Evolutionary conservation across 2,888 invertebrate genomes (phyloP).

Genomic region (Zonitis immaculata): DNA sequence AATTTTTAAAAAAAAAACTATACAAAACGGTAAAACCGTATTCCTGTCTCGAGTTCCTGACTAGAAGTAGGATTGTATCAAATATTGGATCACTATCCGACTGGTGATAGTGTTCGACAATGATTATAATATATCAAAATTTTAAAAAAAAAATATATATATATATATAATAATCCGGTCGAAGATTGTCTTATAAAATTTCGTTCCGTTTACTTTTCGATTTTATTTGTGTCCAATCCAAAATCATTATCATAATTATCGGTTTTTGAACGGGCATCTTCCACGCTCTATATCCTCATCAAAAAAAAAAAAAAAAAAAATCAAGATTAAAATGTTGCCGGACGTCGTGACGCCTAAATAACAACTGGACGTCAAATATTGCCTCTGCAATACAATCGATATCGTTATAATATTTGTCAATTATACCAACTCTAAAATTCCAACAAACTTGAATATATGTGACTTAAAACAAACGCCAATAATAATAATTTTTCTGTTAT

Average conservation of each 20-base stretch:
- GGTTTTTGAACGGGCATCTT: slow-evolving; percentile 31
- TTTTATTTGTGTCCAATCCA: too few species aligned
- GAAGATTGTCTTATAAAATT: too few species aligned
- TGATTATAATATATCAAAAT: neutral
- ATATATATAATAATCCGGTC: slow-evolving; percentile 17
- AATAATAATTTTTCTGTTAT: too few species aligned
- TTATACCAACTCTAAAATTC: slow-evolving; percentile 14
- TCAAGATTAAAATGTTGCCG: slow-evolving; percentile 23
- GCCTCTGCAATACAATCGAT: slow-evolving; percentile 22
- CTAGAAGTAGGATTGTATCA: slow-evolving; percentile 41
- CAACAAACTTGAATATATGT: neutral
- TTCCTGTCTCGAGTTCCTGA: slow-evolving; percentile 50
- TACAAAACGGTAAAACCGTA: slow-evolving; percentile 32
- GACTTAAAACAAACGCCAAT: neutral
- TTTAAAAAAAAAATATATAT: too few species aligned
- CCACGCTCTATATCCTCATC: slow-evolving; percentile 31
- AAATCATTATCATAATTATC: slow-evolving; percentile 23
- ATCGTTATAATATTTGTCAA: slow-evolving; percentile 20
- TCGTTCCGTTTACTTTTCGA: too few species aligned
- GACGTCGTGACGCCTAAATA: slow-evolving; percentile 23
- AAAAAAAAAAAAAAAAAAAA: too few species aligned
- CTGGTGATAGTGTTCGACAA: slow-evolving; percentile 17
- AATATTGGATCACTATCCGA: slow-evolving; percentile 25
- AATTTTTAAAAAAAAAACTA: neutral
- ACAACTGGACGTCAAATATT: slow-evolving; percentile 21